phyloP scores from a whole-genome alignment of 2,888 invertebrate species.

The Aelia acuminata region DNA sequence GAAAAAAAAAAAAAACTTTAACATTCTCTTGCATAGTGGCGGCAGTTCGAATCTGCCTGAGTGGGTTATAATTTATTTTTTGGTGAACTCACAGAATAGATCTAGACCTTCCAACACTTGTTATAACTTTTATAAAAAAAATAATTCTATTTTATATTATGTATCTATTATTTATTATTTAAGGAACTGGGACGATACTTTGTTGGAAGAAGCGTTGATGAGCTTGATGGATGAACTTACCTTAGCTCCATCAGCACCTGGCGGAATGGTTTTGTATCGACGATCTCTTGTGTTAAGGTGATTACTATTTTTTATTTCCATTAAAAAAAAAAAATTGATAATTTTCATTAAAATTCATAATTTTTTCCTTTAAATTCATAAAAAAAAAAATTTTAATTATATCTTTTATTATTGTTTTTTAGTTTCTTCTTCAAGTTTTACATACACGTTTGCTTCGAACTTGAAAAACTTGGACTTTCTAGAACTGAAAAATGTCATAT shows the following conservation, averaged over 20 bases:
- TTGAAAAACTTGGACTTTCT: constrained; percentile 59
- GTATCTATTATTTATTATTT: not conserved
- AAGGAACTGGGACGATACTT: constrained; percentile 76
- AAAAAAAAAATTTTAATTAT: too few relatives aligned
- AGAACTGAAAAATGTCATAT: constrained; percentile 68
- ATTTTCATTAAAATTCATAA: too few relatives aligned
- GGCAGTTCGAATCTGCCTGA: too few relatives aligned
- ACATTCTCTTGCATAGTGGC: too few relatives aligned
- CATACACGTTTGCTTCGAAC: constrained; percentile 68
- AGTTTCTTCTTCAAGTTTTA: constrained; percentile 74
- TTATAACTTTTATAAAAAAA: too few relatives aligned
- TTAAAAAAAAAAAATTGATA: not conserved
- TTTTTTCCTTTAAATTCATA: too few relatives aligned
- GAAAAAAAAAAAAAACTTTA: too few relatives aligned
- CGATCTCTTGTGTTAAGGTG: constrained; percentile 79
- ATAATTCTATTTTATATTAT: not conserved
- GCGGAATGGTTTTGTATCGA: constrained; percentile 86
- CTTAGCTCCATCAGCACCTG: constrained; percentile 83
- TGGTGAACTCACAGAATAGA: too few relatives aligned
- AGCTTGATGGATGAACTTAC: constrained; percentile 82
- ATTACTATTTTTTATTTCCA: not conserved
- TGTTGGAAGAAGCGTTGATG: constrained; percentile 76
- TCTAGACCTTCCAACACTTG: too few relatives aligned
- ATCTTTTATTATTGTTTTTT: constrained; percentile 49
- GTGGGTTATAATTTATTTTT: too few relatives aligned